Base-by-base conservation (phyloP, 2,113 vertebrate genomes). In the Morone saxatilis region DNA sequence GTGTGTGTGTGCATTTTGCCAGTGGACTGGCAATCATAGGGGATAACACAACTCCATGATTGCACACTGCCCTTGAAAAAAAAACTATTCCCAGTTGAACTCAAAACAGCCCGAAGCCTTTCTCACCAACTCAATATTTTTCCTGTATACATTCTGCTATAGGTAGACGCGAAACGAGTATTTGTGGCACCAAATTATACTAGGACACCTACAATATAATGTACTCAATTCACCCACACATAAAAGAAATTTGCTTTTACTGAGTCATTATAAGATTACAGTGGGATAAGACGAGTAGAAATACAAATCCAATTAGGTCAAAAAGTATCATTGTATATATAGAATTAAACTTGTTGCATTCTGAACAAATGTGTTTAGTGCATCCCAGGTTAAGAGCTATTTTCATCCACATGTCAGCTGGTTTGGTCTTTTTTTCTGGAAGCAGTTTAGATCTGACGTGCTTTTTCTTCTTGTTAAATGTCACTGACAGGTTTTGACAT, bases 401-500 rank as follows among this genome's bases (percentile, higher is more conserved):
- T 91, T 90, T 85, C 71, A 88, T 82, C 83, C 82, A 78, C 80
- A 76, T 88, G 83, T 85, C 84, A 87, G 31, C 57, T 20, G 59
- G 51, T 80, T 54, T 48, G 72, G 51, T 84, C 19, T 86, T 86
- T 78, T 73, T 80, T 80, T 86, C 80, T 88, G 36, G 56, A 66
- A 86, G 79, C 65, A 86, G 91, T 94, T 93, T 90, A 94, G 89
- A 93, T 94, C 84, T 91, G 90, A 91, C 87, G 36, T 86, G 82
- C 70, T 90, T 90, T 91, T 86, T 96, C 91, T 89, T 90, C 86
- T 72, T 91, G 93, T 93, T 95, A 96, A 97, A 97, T 96, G 94
- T 95, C 95, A 95, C 89, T 96, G 95, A 95, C 95, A 95, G 91
- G 94, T 96, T 96, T 94, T 93, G 93, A 93, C 92, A 91, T 92